phyloP scores from a whole-genome alignment of 2,797 vertebrate species.

The Lacerta viridis region DNA sequence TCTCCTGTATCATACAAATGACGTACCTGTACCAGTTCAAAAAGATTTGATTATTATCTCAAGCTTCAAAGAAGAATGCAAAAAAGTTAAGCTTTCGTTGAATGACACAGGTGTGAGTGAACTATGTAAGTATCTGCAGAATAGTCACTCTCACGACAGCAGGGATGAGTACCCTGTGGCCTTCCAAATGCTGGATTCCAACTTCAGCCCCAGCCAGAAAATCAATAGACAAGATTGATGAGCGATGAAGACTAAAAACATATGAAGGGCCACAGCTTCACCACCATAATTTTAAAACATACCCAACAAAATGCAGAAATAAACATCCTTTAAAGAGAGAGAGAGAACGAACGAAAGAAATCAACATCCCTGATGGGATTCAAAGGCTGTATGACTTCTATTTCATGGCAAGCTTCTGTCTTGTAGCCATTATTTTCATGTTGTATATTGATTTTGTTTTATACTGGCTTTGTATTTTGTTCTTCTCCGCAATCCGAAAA shows the following conservation, averaged over 20 bases:
- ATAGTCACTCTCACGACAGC: neutral
- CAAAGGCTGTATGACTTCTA: neutral
- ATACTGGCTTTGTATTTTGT: neutral
- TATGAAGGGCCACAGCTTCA: too few species aligned
- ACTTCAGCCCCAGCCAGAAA: too few species aligned
- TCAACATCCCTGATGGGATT: neutral
- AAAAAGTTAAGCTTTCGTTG: constrained; percentile 6
- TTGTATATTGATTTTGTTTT: neutral
- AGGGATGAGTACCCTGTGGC: too few species aligned
- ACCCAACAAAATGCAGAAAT: too few species aligned
- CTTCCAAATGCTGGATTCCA: too few species aligned
- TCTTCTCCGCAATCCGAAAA: neutral
- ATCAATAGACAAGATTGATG: too few species aligned
- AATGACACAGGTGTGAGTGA: neutral
- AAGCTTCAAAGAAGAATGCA: constrained; percentile 6
- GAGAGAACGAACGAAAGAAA: too few species aligned
- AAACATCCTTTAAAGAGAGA: too few species aligned
- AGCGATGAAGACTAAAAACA: too few species aligned
- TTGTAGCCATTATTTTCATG: neutral
- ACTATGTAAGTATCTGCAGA: neutral
- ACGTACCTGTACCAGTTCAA: constrained; percentile 84
- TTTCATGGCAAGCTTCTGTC: neutral
- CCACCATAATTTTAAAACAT: neutral
- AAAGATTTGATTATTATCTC: neutral
- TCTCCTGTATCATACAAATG: constrained; percentile 94